Conservation (phyloP, 2,888 invertebrate species). For the Xestia sexstrigata region DNA sequence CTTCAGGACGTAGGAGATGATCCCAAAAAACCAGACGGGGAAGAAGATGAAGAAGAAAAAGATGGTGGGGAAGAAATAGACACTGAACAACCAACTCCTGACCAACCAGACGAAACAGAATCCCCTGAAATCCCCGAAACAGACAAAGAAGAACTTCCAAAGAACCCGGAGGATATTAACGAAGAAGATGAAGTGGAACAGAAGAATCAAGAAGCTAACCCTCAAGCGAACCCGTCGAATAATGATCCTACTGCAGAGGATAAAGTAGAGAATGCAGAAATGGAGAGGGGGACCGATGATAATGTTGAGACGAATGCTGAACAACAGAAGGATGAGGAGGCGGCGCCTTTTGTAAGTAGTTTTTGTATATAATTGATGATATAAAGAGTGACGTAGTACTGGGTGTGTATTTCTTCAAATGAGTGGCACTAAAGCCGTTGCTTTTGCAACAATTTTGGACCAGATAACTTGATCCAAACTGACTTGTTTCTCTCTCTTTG, state of each 20-base stretch:
- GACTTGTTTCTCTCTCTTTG: not conserved
- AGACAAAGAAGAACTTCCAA: constrained; percentile 82
- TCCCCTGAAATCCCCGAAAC: constrained; percentile 76
- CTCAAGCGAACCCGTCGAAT: constrained; percentile 88
- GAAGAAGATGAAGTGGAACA: constrained; percentile 85
- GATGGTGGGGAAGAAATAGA: constrained; percentile 63
- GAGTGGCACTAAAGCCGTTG: not conserved
- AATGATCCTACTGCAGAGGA: constrained; percentile 87
- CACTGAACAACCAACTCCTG: constrained; percentile 65
- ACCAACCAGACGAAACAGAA: constrained; percentile 74
- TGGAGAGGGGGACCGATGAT: constrained; percentile 86
- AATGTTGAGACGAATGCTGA: constrained; percentile 88
- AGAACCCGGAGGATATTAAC: constrained; percentile 84
- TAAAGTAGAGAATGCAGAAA: constrained; percentile 87
- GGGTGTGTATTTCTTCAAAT: not conserved
- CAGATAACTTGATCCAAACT: not conserved
- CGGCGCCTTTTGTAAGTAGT: constrained; percentile 82
- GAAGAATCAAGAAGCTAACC: constrained; percentile 86
- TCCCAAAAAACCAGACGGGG: constrained; percentile 47
- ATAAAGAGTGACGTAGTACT: not conserved
- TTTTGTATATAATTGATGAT: not conserved
- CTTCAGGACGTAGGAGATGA: constrained; percentile 71
- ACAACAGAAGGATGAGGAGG: constrained; percentile 85
- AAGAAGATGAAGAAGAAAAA: constrained; percentile 66
- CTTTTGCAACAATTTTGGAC: not conserved